Evolutionary conservation across 2,113 vertebrate species (phyloP), one percentile per base, ranked within the genome.

Genomic region (Callionymus lyra): DNA sequence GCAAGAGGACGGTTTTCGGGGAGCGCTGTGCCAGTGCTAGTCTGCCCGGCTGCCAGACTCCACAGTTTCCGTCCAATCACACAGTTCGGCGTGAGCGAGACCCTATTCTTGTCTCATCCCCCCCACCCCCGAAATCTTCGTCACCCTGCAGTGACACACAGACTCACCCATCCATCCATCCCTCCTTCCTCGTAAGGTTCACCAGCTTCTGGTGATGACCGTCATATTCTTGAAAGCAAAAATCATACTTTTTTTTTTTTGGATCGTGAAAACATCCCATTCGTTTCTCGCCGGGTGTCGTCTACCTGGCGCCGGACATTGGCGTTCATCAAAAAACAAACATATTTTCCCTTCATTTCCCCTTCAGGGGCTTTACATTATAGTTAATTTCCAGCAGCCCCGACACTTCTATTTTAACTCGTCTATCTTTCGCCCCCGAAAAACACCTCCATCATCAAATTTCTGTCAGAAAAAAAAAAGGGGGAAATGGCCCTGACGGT

Each of bases 221-320:
- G 57, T 63, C 62, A 59, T 53, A 65, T 65, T 80, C 82, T 81
- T 76, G 77, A 83, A 73, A 83, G 76, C 55, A 75, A 70, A 80
- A 77, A 31, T 31, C 19, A 10, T 12, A 3, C 18, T 41, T 42
- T 31, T 41, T 6, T 31, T 14, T 65, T 27, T 6, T 51, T 62
- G 45, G 65, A 51, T 55, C 65, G 60, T 73, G 68, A 68, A 63
- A 53, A 68, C 63, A 76, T 71, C 64, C 68, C 64, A 76, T 76
- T 74, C 76, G 66, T 77, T 76, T 77, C 56, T 61, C 44, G 66
- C 67, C 63, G 63, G 68, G 75, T 53, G 69, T 72, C 72, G 63
- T 72, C 62, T 68, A 71, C 75, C 72, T 56, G 70, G 76, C 77
- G 63, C 58, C 18, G 72, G 70, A 74, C 74, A 51, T 51, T 50